These are phyloP conservation scores for Lithophane leautieri DNA, from an alignment of 2,888 invertebrate genomes.

Conservation along the genomic window DNA sequence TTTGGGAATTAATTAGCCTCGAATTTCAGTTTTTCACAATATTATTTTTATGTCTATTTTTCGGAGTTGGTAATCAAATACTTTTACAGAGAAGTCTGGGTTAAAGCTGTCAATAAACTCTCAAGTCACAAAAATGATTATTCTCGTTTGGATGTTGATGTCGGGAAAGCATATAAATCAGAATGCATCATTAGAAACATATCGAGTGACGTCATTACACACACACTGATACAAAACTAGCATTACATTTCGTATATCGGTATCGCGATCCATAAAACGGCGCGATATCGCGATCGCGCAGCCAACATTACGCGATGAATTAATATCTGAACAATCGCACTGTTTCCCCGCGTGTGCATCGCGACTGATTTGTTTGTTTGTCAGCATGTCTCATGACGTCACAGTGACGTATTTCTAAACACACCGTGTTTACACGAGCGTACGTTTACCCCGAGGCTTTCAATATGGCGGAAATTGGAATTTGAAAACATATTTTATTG, in stretches of 20 bases:
- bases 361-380: slow-evolving; percentile 72
- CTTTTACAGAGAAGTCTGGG: neutral
- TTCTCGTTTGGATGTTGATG: slow-evolving; percentile 1
- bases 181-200: slow-evolving; percentile 40
- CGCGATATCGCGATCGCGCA: slow-evolving; percentile 80
- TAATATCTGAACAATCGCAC: slow-evolving; percentile 83
- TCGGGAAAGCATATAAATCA: slow-evolving; percentile 21
- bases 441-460: slow-evolving; percentile 61
- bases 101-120: neutral
- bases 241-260: slow-evolving; percentile 76
- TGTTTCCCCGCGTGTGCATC: slow-evolving; percentile 77
- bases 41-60: slow-evolving; percentile 25
- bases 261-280: slow-evolving; percentile 81
- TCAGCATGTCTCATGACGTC: slow-evolving; percentile 72
- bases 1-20: slow-evolving; percentile 49
- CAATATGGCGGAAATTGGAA: slow-evolving; percentile 59
- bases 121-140: neutral
- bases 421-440: slow-evolving; percentile 66
- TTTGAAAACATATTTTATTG: slow-evolving; percentile 16
- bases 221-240: slow-evolving; percentile 60
- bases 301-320: slow-evolving; percentile 81
- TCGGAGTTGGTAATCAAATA: neutral
- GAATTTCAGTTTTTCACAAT: slow-evolving; percentile 36
- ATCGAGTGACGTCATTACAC: slow-evolving; percentile 48
- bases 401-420: slow-evolving; percentile 73